Conservation (phyloP, 64 coral and sea anemone genomes). For the Dendronephthya gigantea region DNA sequence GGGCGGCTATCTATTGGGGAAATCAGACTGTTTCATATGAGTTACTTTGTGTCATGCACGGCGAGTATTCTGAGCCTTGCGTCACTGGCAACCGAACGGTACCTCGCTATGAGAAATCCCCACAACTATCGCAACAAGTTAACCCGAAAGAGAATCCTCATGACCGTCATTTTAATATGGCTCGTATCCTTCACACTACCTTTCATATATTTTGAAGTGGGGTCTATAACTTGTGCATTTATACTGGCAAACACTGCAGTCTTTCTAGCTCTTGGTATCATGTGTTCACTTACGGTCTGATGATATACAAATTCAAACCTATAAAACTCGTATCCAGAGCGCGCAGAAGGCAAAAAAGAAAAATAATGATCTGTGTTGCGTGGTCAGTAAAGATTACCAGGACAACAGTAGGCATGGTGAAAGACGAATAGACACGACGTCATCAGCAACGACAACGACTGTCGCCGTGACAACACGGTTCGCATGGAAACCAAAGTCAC, state of each 20-base stretch:
- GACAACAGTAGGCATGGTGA: background rate
- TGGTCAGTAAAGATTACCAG: too few relatives aligned
- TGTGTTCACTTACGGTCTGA: slow-evolving; percentile 70
- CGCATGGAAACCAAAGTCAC: slow-evolving; percentile 70
- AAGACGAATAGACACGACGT: too few relatives aligned
- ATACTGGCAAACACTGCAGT: slow-evolving; percentile 68
- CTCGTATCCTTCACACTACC: slow-evolving; percentile 36
- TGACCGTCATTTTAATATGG: slow-evolving; percentile 45
- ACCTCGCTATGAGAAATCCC: slow-evolving; percentile 46
- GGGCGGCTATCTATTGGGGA: background rate
- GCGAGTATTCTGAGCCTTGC: slow-evolving; percentile 51
- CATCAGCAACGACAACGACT: slow-evolving; percentile 26
- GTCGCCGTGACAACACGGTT: slow-evolving; percentile 18
- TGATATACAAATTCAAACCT: slow-evolving; percentile 48
- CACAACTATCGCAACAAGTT: slow-evolving; percentile 47
- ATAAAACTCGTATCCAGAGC: slow-evolving; percentile 17
- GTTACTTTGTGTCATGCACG: slow-evolving; percentile 52
- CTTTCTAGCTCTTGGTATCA: slow-evolving; percentile 63
- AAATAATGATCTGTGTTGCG: too few relatives aligned
- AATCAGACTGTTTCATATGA: slow-evolving; percentile 32
- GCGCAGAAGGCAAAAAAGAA: background rate
- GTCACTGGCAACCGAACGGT: background rate
- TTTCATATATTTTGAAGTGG: slow-evolving; percentile 57
- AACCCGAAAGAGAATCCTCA: slow-evolving; percentile 25
- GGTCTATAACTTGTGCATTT: slow-evolving; percentile 77